A percentile compares a stretch with the other conserved stretches of the same genome.
phyloP scores from a whole-genome alignment of 2,113 vertebrate genomes.

The Neoarius graeffei region DNA sequence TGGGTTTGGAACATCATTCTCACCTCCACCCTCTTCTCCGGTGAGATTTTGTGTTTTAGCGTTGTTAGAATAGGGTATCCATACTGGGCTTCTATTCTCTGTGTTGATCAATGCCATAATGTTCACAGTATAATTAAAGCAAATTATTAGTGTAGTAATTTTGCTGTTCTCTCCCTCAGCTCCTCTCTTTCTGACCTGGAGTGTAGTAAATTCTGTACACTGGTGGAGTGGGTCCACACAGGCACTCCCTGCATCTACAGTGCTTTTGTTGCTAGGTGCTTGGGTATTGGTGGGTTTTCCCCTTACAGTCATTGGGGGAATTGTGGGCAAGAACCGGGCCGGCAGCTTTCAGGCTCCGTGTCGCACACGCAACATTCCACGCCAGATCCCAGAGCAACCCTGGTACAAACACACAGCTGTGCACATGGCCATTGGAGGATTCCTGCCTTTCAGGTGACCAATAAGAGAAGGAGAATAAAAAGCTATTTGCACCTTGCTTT shows the following conservation, averaged over 20 bases:
- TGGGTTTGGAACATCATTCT: conserved; percentile 96
- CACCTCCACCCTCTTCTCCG: conserved; percentile 88
- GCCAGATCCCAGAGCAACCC: conserved; percentile 87
- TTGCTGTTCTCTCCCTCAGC: conserved; percentile 64
- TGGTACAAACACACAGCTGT: conserved; percentile 88
- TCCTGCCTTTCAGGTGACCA: conserved; percentile 88
- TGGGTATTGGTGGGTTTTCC: conserved; percentile 91
- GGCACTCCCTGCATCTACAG: conserved; percentile 86
- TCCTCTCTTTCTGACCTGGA: conserved; percentile 91
- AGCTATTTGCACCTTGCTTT: not conserved
- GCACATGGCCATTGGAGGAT: conserved; percentile 92
- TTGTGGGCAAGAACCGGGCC: conserved; percentile 88
- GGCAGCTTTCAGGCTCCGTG: conserved; percentile 86
- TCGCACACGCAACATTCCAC: conserved; percentile 87
- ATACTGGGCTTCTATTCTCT: not conserved
- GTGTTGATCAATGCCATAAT: not conserved
- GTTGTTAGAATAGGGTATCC: not conserved
- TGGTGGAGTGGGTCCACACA: conserved; percentile 92
- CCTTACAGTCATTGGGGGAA: conserved; percentile 88
- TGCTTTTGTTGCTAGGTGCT: conserved; percentile 83
- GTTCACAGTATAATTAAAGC: not conserved
- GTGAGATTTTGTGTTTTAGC: conserved; percentile 62
- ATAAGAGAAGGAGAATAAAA: not conserved
- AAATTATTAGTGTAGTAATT: not conserved
- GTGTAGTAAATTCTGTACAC: conserved; percentile 88